Conservation (phyloP, 2,888 invertebrate species). For the Nephrotoma appendiculata region DNA sequence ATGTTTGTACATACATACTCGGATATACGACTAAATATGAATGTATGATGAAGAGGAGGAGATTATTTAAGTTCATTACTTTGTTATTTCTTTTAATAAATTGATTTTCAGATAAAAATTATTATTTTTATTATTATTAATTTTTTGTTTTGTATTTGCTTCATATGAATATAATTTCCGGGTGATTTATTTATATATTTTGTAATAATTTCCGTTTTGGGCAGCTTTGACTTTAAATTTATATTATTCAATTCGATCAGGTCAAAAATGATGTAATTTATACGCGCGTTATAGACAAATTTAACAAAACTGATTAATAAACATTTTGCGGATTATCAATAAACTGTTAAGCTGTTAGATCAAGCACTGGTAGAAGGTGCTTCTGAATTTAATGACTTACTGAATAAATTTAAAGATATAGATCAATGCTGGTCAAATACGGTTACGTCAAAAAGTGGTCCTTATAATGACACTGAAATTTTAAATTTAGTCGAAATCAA, state of each 20-base stretch:
- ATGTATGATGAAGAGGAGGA: background rate
- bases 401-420: no score
- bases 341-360: no score
- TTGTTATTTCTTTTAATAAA: background rate
- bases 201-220: background rate
- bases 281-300: background rate
- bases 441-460: no score
- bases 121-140: background rate
- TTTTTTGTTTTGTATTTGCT: background rate
- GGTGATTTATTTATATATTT: background rate
- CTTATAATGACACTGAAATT: no score
- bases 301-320: no score
- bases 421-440: no score
- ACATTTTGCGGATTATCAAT: no score
- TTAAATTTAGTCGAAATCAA: no score
- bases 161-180: background rate
- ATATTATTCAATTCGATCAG: background rate
- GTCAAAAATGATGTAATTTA: background rate
- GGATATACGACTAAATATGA: background rate
- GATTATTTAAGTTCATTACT: background rate
- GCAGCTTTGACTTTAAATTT: background rate
- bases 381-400: no score
- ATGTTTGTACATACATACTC: background rate
- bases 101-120: background rate
- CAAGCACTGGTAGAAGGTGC: no score